Conservation (phyloP, 2,113 vertebrate genomes). For the Dipodomys spectabilis region DNA sequence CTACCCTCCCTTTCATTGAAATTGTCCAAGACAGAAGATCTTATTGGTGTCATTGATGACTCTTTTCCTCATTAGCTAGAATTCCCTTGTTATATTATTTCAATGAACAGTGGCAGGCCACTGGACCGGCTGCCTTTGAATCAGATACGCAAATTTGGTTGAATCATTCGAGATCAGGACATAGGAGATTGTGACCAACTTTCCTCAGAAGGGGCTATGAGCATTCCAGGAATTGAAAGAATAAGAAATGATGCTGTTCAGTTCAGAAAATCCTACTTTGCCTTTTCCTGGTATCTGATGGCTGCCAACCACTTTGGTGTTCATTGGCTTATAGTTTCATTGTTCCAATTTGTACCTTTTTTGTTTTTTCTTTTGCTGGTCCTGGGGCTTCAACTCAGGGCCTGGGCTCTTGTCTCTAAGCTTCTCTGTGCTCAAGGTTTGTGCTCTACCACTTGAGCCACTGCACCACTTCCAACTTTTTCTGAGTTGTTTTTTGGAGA, state of each 20-base stretch:
- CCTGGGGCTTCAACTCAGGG: too few relatives aligned
- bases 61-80: background rate
- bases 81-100: background rate
- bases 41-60: background rate
- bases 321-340: background rate
- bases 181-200: background rate
- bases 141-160: background rate
- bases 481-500: too few relatives aligned
- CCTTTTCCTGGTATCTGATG: background rate
- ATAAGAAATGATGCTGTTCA: background rate
- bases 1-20: background rate
- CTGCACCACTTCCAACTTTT: too few relatives aligned
- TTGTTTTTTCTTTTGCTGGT: too few relatives aligned
- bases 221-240: background rate
- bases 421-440: too few relatives aligned
- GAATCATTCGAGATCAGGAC: background rate
- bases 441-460: too few relatives aligned
- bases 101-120: background rate
- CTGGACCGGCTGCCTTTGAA: background rate
- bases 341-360: conserved; percentile 5
- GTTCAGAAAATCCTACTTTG: background rate
- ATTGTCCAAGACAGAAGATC: background rate
- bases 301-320: background rate
- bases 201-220: background rate
- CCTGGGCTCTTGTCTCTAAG: too few relatives aligned